Evolutionary conservation across 2,113 vertebrate species (phyloP).

Genomic region (Jacana jacana): DNA sequence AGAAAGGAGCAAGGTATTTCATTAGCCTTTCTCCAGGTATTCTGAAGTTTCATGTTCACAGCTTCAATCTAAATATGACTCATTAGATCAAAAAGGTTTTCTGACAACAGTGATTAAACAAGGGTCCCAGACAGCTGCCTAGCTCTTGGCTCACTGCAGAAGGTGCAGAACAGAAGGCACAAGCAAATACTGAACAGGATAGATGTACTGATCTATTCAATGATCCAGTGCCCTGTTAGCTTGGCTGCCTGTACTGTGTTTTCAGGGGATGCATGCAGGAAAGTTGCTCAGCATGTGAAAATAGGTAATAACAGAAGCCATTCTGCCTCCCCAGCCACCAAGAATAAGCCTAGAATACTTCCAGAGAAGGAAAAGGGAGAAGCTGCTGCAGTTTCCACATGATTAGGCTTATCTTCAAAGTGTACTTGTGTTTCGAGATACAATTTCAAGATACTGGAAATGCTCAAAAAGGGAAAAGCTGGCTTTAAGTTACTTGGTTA

Average conservation of each 20-base stretch:
- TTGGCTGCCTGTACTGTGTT: not conserved
- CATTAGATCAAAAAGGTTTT: not conserved
- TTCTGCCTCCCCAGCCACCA: not conserved
- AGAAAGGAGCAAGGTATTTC: not conserved
- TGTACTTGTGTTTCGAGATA: not conserved
- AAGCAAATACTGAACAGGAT: not conserved
- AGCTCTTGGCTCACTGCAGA: not conserved
- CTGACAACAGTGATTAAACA: not conserved
- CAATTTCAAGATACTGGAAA: not conserved
- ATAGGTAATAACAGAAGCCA: not conserved
- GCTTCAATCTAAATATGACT: not conserved
- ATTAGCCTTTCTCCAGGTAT: no score
- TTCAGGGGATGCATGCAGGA: not conserved
- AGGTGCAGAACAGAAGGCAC: not conserved
- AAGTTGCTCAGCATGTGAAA: not conserved
- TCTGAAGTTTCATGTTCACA: not conserved
- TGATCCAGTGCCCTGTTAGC: not conserved
- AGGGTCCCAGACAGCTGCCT: not conserved
- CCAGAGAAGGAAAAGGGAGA: not conserved
- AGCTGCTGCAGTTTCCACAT: not conserved
- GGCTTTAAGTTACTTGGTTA: constrained; percentile 18
- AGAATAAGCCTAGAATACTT: not conserved
- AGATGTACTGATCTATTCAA: not conserved
- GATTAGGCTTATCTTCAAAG: not conserved
- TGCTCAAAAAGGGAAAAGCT: constrained; percentile 5